These are phyloP conservation scores for Homarus gammarus DNA, from an alignment of 2,888 invertebrate genomes.

Conservation along the genomic window DNA sequence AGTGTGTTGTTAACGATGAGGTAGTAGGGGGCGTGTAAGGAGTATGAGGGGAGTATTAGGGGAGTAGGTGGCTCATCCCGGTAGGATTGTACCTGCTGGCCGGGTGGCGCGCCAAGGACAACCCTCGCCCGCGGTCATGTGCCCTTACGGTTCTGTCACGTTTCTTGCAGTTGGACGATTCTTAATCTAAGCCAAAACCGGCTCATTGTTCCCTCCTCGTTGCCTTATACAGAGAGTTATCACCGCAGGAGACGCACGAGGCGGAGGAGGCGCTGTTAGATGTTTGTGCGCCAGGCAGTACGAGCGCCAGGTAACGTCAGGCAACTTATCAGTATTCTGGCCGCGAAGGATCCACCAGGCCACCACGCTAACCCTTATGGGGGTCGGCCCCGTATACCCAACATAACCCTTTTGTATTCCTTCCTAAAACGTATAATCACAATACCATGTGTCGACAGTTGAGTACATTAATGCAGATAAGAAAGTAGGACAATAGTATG, in stretches of 20 bases:
- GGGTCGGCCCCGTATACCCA: conserved; percentile 19
- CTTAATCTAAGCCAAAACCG: background rate
- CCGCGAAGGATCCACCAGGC: conserved; percentile 45
- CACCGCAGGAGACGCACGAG: background rate
- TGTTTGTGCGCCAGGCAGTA: background rate
- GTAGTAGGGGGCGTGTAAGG: background rate
- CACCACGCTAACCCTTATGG: conserved; percentile 33
- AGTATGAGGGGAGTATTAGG: background rate
- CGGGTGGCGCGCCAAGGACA: conserved; percentile 51
- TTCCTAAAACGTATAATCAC: background rate
- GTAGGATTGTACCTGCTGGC: conserved; percentile 33
- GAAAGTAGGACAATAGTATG: background rate
- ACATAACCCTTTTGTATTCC: conserved; percentile 25
- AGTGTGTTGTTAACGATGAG: background rate
- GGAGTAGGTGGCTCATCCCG: background rate
- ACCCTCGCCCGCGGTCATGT: conserved; percentile 57
- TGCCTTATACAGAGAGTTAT: background rate
- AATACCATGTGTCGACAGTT: background rate
- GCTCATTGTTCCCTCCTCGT: background rate
- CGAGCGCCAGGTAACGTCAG: background rate
- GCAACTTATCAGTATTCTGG: conserved; percentile 44
- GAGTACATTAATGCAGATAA: background rate
- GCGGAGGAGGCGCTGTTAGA: background rate
- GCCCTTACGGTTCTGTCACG: conserved; percentile 62
- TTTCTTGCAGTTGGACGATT: conserved; percentile 28